Evolutionary conservation across 2,888 invertebrate species (phyloP).

Genomic region (Philereme transversata): DNA sequence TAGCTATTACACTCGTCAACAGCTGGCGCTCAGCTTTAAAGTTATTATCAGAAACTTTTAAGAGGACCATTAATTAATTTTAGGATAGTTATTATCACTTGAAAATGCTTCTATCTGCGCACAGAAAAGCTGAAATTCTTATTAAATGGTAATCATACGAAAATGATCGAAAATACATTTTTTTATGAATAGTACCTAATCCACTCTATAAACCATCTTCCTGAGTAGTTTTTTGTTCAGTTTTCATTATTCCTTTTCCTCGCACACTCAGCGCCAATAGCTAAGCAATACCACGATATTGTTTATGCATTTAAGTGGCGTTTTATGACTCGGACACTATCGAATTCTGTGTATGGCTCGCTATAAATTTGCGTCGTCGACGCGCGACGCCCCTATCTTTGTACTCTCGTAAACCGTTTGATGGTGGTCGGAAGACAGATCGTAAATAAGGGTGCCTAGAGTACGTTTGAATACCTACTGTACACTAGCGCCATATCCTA

Average conservation of each 20-base stretch:
- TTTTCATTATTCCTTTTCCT: background rate
- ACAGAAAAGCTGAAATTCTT: slow-evolving; percentile 1
- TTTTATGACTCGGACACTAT: slow-evolving; percentile 64
- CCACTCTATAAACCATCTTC: background rate
- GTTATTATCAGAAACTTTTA: slow-evolving; percentile 68
- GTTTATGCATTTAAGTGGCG: slow-evolving; percentile 68
- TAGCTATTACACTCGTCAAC: slow-evolving; percentile 74
- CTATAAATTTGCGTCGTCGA: slow-evolving; percentile 65
- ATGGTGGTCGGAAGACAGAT: slow-evolving; percentile 56
- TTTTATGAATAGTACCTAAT: background rate
- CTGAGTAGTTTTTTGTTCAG: background rate
- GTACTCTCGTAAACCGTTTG: slow-evolving; percentile 69
- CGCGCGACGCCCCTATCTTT: slow-evolving; percentile 55
- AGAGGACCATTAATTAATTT: slow-evolving; percentile 68
- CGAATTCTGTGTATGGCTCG: slow-evolving; percentile 49
- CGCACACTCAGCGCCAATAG: background rate
- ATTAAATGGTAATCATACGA: background rate
- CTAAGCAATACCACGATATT: slow-evolving; percentile 17
- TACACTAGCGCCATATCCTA: slow-evolving; percentile 33
- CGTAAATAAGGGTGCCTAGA: slow-evolving; percentile 63
- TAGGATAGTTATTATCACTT: slow-evolving; percentile 50
- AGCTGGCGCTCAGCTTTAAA: slow-evolving; percentile 69
- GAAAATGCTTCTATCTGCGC: slow-evolving; percentile 24
- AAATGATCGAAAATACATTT: no score
- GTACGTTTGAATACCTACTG: slow-evolving; percentile 37